These are phyloP conservation scores for Hippocampus zosterae DNA, from an alignment of 2,113 vertebrate species.

Conservation along the genomic window DNA sequence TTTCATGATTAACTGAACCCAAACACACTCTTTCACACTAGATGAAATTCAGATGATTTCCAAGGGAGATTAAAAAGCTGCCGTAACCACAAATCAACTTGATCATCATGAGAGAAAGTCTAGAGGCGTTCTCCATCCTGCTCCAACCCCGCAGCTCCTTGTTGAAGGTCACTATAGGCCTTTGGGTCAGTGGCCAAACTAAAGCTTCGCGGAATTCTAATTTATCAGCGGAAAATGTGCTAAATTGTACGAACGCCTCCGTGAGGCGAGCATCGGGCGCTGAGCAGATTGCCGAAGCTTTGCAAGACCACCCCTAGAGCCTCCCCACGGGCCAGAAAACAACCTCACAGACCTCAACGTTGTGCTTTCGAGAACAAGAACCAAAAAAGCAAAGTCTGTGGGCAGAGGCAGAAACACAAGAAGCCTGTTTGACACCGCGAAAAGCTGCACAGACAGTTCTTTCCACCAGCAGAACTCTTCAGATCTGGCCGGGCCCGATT, in stretches of 20 bases:
- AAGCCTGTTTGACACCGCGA: conserved; percentile 9
- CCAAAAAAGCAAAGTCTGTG: conserved; percentile 24
- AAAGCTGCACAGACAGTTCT: conserved; percentile 10
- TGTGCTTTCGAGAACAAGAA: conserved; percentile 29
- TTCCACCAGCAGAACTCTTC: conserved; percentile 15
- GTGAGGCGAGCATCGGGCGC: conserved; percentile 39
- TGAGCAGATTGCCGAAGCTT: conserved; percentile 60
- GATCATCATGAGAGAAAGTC: conserved; percentile 56
- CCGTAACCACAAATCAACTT: conserved; percentile 11
- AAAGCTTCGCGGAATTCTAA: conserved; percentile 77
- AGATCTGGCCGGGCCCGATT: neutral
- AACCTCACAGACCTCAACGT: conserved; percentile 24
- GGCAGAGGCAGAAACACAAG: conserved; percentile 37
- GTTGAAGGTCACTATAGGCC: conserved; percentile 68
- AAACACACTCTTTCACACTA: conserved; percentile 33
- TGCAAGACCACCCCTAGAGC: conserved; percentile 79
- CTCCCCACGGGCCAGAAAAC: conserved; percentile 57
- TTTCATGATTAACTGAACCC: conserved; percentile 39
- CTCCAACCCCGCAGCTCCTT: conserved; percentile 49
- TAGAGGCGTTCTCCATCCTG: conserved; percentile 62
- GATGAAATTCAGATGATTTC: conserved; percentile 38
- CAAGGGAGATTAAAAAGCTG: conserved; percentile 32
- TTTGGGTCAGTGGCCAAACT: conserved; percentile 75
- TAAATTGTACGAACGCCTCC: conserved; percentile 68
- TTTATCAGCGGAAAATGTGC: conserved; percentile 79